Evolutionary conservation across 30 jellyfish, hydroid and myxozoan genomes (phyloP).

Genomic region (Pelagia noctiluca): DNA sequence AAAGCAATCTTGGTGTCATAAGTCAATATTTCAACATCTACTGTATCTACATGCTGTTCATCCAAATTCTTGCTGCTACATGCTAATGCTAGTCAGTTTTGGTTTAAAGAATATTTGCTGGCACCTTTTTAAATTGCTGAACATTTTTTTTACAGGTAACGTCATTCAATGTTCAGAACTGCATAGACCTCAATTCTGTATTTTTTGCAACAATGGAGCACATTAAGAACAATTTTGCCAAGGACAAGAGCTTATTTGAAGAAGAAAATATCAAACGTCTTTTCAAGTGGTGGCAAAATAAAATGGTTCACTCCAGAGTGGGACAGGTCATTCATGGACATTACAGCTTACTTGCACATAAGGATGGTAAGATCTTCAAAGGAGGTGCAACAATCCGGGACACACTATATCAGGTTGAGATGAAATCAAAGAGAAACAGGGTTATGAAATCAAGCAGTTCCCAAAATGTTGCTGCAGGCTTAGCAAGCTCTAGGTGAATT

Average conservation of each 20-base stretch:
- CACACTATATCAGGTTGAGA: conserved; percentile 16
- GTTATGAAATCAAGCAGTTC: conserved; percentile 1
- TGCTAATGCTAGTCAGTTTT: not conserved
- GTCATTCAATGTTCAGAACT: conserved; percentile 14
- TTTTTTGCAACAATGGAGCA: conserved; percentile 7
- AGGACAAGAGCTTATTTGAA: not conserved
- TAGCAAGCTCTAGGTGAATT: not conserved
- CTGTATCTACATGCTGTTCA: not conserved
- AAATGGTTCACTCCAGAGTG: conserved; percentile 22
- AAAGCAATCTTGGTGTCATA: not conserved
- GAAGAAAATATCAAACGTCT: not conserved
- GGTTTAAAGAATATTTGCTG: not conserved
- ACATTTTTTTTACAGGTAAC: conserved; percentile 7
- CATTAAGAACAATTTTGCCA: conserved; percentile 6
- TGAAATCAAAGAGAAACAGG: conserved; percentile 1
- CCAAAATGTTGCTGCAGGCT: not conserved
- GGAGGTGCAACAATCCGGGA: conserved; percentile 17
- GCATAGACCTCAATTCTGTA: not conserved
- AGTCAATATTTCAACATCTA: not conserved
- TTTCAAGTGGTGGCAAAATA: conserved; percentile 28
- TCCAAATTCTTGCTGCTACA: not conserved
- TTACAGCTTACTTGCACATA: not conserved
- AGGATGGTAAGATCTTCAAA: conserved; percentile 6
- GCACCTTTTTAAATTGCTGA: not conserved
- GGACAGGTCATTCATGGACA: conserved; percentile 7